Percentiles rank a stretch among this genome's conserved stretches.
phyloP scores from a whole-genome alignment of 2,797 vertebrate genomes.

The Cichlasoma orientale region DNA sequence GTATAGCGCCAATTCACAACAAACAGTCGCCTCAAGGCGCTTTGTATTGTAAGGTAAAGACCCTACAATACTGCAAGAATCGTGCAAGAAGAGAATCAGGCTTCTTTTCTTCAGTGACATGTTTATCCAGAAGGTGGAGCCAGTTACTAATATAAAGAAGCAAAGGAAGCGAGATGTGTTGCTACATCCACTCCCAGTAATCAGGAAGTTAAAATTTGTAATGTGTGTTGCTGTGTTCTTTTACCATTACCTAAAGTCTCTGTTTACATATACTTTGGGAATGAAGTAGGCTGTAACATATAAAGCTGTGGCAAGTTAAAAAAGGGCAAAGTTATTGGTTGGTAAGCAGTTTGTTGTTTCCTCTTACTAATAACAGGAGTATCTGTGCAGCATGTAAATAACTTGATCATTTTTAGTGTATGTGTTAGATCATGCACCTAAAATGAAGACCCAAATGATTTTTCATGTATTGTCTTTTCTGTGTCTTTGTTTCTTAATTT shows the following conservation, averaged over 20 bases:
- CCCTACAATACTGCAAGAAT: too few species aligned
- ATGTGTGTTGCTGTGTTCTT: conserved; percentile 4
- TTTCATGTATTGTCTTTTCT: background rate
- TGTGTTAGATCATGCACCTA: background rate
- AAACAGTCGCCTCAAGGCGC: too few species aligned
- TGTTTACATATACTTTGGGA: conserved; percentile 23
- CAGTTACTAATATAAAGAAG: background rate
- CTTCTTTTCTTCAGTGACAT: background rate
- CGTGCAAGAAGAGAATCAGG: background rate
- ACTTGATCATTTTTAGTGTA: background rate
- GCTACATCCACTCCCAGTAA: background rate
- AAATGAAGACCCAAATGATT: background rate
- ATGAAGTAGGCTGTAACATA: conserved; percentile 8
- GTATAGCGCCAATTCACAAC: too few species aligned
- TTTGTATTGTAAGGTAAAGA: too few species aligned
- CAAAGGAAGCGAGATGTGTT: background rate
- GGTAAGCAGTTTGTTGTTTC: background rate
- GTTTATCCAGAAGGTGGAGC: background rate
- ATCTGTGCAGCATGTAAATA: background rate
- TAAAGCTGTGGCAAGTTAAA: conserved; percentile 19
- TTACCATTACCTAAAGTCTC: conserved; percentile 64
- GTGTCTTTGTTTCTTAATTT: background rate
- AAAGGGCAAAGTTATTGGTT: conserved; percentile 4
- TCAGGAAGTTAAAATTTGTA: background rate
- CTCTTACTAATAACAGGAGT: background rate